Percentiles rank a stretch among this genome's conserved stretches.
These are phyloP conservation scores for Creontiades dilutus DNA, from an alignment of 2,888 invertebrate species.

Conservation along the genomic window DNA sequence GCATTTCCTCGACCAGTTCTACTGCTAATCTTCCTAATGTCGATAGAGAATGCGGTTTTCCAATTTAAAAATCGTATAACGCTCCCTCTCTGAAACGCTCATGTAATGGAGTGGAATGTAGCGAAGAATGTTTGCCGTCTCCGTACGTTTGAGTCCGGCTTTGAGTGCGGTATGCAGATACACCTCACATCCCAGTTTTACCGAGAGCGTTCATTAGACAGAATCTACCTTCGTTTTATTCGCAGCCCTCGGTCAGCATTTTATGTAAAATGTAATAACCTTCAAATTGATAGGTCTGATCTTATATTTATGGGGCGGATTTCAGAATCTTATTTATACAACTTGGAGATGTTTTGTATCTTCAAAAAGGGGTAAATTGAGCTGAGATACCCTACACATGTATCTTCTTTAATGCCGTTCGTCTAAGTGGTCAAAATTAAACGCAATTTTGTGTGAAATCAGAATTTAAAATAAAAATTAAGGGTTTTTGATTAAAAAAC, in stretches of 20 bases:
- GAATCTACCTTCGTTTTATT: neutral
- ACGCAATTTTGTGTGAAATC: too few species aligned
- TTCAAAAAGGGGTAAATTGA: too few species aligned
- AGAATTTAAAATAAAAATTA: too few species aligned
- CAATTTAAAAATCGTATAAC: neutral
- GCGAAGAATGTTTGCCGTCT: neutral
- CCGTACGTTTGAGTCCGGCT: neutral
- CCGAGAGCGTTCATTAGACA: neutral
- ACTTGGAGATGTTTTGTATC: too few species aligned
- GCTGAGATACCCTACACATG: too few species aligned
- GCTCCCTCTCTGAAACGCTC: neutral
- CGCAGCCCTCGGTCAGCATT: neutral
- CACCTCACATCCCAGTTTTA: neutral
- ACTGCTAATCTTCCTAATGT: neutral
- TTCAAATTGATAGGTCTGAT: neutral
- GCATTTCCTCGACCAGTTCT: neutral
- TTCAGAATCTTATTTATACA: too few species aligned
- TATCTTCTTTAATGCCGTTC: too few species aligned
- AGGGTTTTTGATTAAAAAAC: too few species aligned
- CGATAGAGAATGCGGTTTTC: neutral
- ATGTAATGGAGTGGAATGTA: neutral
- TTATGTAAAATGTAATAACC: neutral
- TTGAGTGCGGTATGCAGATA: slow-evolving; percentile 18
- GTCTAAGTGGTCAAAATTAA: too few species aligned
- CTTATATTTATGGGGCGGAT: too few species aligned